These are phyloP conservation scores for Trichacis sp. DNA, from an alignment of 2,888 invertebrate genomes.

Conservation along the genomic window DNA sequence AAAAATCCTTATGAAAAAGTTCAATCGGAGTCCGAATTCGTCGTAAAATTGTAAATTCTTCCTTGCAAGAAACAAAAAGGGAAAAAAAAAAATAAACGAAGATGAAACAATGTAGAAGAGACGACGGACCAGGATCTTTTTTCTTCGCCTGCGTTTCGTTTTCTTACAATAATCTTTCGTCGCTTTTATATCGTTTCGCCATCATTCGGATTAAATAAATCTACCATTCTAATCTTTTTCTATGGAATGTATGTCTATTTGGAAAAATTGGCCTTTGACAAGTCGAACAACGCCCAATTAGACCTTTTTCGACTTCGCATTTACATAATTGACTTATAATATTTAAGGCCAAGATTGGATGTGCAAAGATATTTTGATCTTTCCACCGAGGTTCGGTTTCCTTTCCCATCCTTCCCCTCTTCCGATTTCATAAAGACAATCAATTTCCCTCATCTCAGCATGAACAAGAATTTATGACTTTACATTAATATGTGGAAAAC, in stretches of 20 bases:
- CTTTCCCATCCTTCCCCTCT: not conserved
- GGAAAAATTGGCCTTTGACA: conserved; percentile 61
- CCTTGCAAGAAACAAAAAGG: too few species aligned
- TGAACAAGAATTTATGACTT: too few species aligned
- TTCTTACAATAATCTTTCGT: conserved; percentile 43
- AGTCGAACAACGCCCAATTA: too few species aligned
- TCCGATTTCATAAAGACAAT: too few species aligned
- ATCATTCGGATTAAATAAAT: conserved; percentile 55
- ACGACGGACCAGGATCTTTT: too few species aligned
- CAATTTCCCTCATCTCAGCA: too few species aligned
- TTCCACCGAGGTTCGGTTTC: conserved; percentile 9
- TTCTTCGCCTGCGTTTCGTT: too few species aligned
- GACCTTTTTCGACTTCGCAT: conserved; percentile 23
- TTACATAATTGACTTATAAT: conserved; percentile 35
- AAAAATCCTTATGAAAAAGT: not conserved
- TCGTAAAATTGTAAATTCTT: not conserved
- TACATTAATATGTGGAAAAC: too few species aligned
- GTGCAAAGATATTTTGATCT: conserved; percentile 15
- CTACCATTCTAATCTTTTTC: conserved; percentile 48
- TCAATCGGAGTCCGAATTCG: not conserved
- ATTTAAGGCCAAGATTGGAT: conserved; percentile 27
- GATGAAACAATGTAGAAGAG: too few species aligned
- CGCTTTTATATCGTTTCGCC: conserved; percentile 10
- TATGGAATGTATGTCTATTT: conserved; percentile 67
- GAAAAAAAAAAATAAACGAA: too few species aligned